phyloP scores from a whole-genome alignment of 2,113 vertebrate genomes.

The Rhadina sibilatrix region DNA sequence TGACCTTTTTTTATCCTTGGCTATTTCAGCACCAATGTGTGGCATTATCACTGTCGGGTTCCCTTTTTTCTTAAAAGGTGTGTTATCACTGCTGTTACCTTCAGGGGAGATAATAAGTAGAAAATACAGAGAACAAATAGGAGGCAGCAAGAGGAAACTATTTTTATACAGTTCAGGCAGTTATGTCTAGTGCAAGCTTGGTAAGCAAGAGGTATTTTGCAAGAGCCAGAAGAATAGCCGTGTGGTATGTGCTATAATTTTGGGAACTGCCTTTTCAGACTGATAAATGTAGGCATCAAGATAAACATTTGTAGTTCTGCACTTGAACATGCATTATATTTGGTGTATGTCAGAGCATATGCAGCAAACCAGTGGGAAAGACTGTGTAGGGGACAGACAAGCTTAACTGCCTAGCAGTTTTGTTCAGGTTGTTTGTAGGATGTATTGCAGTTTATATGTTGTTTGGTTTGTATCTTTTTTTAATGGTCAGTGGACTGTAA shows the following conservation, averaged over 20 bases:
- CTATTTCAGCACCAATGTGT: neutral
- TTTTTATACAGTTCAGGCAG: neutral
- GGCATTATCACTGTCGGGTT: neutral
- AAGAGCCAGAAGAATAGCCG: neutral
- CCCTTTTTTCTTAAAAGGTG: neutral
- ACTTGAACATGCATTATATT: accelerated
- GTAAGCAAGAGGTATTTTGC: neutral
- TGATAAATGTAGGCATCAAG: neutral
- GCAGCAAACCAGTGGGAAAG: neutral
- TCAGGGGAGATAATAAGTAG: neutral
- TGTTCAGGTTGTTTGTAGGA: neutral
- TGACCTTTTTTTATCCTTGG: neutral
- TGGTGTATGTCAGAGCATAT: accelerated
- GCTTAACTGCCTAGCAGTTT: neutral
- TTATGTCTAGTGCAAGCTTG: neutral
- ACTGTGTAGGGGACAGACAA: neutral
- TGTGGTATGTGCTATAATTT: neutral
- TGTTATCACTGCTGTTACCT: neutral
- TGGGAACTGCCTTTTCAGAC: neutral
- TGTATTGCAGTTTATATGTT: neutral
- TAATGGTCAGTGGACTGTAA: neutral
- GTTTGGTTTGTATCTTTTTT: neutral
- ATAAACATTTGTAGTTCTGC: neutral
- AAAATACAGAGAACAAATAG: neutral
- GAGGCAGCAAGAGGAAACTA: neutral